Conservation (phyloP, 2,113 vertebrate genomes). For the Ptilorrhoa leucosticta region DNA sequence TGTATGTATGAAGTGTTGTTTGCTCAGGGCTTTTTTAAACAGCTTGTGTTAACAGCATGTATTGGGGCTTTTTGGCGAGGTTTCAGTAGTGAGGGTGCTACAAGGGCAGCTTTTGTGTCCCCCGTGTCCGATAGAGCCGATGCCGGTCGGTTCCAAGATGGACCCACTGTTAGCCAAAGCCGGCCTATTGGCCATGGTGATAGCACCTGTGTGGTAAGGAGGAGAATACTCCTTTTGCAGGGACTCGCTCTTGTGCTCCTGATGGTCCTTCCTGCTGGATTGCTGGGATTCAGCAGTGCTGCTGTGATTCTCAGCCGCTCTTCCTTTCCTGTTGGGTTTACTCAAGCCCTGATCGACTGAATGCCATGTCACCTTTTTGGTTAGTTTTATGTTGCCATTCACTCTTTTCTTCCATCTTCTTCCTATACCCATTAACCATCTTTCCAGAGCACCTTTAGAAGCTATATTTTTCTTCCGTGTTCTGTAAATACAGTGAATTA, state of each 20-base stretch:
- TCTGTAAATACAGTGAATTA: neutral
- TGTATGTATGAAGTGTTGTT: neutral
- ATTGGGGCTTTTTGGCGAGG: neutral
- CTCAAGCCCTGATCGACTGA: neutral
- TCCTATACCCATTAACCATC: neutral
- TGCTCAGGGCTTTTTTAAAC: neutral
- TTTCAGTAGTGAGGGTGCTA: neutral
- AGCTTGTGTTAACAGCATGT: neutral
- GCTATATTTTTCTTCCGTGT: neutral
- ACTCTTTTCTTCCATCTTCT: neutral
- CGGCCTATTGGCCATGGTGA: rapidly evolving
- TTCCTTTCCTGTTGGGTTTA: neutral
- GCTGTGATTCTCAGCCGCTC: neutral
- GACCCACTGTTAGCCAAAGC: neutral
- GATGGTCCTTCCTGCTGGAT: neutral
- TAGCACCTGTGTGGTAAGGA: neutral
- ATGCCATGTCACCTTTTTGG: neutral
- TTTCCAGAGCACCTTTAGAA: neutral
- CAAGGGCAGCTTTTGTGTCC: neutral
- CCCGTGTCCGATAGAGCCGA: rapidly evolving
- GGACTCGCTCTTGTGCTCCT: neutral
- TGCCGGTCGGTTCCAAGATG: rapidly evolving
- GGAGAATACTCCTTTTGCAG: neutral
- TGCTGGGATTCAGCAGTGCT: neutral
- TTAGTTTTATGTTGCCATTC: neutral